Evolutionary conservation across 2,888 invertebrate species (phyloP), one percentile per base, ranked within the genome.

Genomic region (Dryococelus australis): DNA sequence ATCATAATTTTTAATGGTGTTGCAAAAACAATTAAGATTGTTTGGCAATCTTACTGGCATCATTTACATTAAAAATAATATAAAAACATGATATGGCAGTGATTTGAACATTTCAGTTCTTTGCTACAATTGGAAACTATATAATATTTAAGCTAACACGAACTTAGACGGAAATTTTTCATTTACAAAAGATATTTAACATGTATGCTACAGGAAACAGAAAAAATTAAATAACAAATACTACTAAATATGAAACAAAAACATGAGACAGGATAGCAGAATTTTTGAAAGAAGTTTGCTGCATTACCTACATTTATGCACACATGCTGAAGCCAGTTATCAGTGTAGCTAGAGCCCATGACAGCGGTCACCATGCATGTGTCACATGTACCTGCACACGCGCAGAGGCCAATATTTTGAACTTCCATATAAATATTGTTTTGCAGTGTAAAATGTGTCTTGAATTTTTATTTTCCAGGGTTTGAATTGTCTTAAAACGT

Each of bases 61-160:
- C 65, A 65, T 65, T 65, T 65, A 65, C 65, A 65, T 65, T 65
- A 65, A 20, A 24, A 65, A 65, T 65, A 65, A 65, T 65, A 65
- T n/a, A 65, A 65, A 65, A 65, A 65, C 65, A 83, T 83, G 35
- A 83, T 83, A 83, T 83, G 83, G 83, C 83, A 83, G 83, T 83
- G 83, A 83, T 83, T 83, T 13, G 35, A 83, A 83, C 83, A 20
- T 13, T 83, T 83, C 28, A 28, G 83, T 83, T 83, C 83, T 24
- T 35, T 83, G 8, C 24, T 65, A 65, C 65, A 65, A 65, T 24
- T 65, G 8, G 8, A 16, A 65, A 65, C 65, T 65, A 65, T n/a
- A 65, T 65, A 65, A 65, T 65, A 65, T 8, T 65, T n/a, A 65
- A 65, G 65, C 65, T 2, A 65, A 47, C 47, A 8, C 6, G 24